These are phyloP conservation scores for Mya arenaria DNA, from an alignment of 1,140 invertebrate species.

Conservation along the genomic window DNA sequence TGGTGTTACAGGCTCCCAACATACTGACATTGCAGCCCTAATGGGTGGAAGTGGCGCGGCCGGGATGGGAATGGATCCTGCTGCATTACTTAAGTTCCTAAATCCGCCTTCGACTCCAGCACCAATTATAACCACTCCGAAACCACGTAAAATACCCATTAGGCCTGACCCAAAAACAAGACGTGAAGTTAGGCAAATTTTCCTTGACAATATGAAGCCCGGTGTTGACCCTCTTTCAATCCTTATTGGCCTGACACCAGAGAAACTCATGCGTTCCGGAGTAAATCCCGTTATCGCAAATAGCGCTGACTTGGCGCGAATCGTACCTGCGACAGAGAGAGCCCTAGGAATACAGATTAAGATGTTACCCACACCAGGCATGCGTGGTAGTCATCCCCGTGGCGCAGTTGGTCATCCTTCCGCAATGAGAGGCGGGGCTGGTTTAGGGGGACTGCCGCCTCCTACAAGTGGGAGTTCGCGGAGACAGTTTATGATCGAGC, in stretches of 20 bases:
- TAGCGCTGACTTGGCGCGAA: conserved; percentile 44
- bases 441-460: background rate
- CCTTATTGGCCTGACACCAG: conserved; percentile 49
- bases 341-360: conserved; percentile 42
- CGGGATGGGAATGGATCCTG: background rate
- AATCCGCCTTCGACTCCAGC: conserved; percentile 1
- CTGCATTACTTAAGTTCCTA: conserved; percentile 5
- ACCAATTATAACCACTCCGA: conserved; percentile 7
- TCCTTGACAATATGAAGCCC: conserved; percentile 30
- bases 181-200: conserved; percentile 47
- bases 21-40: background rate
- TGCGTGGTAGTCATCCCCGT: background rate
- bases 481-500: conserved; percentile 43
- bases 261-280: conserved; percentile 51
- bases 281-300: conserved; percentile 54
- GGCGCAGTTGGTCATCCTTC: background rate
- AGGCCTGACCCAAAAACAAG: conserved; percentile 45
- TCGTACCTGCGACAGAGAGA: conserved; percentile 43
- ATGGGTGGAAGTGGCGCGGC: background rate
- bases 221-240: conserved; percentile 47
- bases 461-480: background rate
- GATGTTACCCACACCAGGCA: conserved; percentile 9
- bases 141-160: conserved; percentile 23
- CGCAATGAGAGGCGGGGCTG: background rate
- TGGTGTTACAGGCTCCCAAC: background rate